Base-by-base conservation (phyloP, 2,888 invertebrate species). In the Chorisops tibialis region DNA sequence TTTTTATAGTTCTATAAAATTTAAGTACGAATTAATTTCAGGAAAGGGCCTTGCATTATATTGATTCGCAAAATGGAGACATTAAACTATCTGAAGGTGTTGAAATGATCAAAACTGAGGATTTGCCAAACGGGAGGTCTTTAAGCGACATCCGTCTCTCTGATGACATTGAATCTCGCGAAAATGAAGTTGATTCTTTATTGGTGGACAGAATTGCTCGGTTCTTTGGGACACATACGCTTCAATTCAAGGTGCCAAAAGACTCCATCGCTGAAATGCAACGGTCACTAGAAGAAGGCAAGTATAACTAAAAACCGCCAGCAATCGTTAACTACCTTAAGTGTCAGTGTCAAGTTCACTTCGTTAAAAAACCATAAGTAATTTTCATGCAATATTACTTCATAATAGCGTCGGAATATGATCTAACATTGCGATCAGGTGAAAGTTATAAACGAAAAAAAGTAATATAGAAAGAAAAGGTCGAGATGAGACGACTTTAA, bases 221-320 rank as follows among this genome's bases (percentile, higher is more conserved):
- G 69, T 86, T 91, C 75, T 83, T 91, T 67, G 86, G 88, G 70
- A 86, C 87, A 54, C 91, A 91, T 71, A 87, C 89, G 16, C 80
- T 92, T 45, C 91, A 92, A 73, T 85, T 92, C 70, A 90, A 90
- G 76, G 82, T 92, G 70, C 91, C 91, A 69, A 85, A 85, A 65
- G 83, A 84, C 54, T 84, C 87, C 45, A 85, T 88, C 68, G 82
- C 86, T 68, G 87, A 88, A 70, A 82, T 91, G 74, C 85, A 88
- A 72, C 84, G 88, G 68, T 88, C 90, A n/a, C 80, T 89, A 51
- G 91, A 89, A 72, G 91, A 91, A 87, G 90, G 91, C 90, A 82
- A 83, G 75, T 74, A 67, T 66, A 63, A 38, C 38, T 30, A 30
- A n/a, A n/a, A n/a, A n/a, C n/a, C n/a, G n/a, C n/a, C n/a, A n/a